phyloP scores from a whole-genome alignment of 2,797 vertebrate genomes.

The Leptoclinus maculatus region DNA sequence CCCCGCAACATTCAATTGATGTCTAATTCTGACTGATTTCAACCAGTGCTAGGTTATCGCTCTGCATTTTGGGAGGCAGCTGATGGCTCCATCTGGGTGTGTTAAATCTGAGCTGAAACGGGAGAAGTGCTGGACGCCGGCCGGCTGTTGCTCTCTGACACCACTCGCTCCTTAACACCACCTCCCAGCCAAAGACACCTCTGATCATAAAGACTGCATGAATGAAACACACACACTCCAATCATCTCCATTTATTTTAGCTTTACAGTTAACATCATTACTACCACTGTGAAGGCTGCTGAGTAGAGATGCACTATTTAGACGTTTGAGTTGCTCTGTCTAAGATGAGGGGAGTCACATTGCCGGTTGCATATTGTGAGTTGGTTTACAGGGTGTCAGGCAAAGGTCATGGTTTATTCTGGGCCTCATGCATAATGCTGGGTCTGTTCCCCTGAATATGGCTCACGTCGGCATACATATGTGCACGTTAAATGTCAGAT shows the following conservation, averaged over 20 bases:
- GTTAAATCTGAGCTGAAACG: constrained; percentile 80
- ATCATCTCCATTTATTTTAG: constrained; percentile 23
- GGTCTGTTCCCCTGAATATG: constrained; percentile 42
- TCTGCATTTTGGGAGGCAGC: constrained; percentile 59
- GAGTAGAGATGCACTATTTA: constrained; percentile 33
- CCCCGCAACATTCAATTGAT: background rate
- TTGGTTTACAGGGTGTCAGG: constrained; percentile 68
- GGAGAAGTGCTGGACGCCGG: constrained; percentile 69
- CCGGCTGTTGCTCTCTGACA: constrained; percentile 76
- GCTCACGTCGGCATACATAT: constrained; percentile 31
- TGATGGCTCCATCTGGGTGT: constrained; percentile 72
- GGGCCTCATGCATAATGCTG: constrained; percentile 56
- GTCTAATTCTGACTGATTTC: constrained; percentile 32
- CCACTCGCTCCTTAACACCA: constrained; percentile 50
- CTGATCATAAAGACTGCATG: constrained; percentile 43
- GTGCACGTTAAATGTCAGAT: constrained; percentile 38
- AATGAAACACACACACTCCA: constrained; percentile 1
- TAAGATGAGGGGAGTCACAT: constrained; percentile 57
- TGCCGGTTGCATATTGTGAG: constrained; percentile 67
- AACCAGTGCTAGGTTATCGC: constrained; percentile 33
- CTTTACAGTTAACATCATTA: constrained; percentile 8
- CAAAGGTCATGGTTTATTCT: constrained; percentile 77
- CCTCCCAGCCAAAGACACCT: constrained; percentile 52
- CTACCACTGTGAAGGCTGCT: background rate
- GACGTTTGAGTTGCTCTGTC: constrained; percentile 55